Evolutionary conservation across 2,797 vertebrate species (phyloP), one percentile per base, ranked within the genome.

Genomic region (Pseudomugil tenellus): DNA sequence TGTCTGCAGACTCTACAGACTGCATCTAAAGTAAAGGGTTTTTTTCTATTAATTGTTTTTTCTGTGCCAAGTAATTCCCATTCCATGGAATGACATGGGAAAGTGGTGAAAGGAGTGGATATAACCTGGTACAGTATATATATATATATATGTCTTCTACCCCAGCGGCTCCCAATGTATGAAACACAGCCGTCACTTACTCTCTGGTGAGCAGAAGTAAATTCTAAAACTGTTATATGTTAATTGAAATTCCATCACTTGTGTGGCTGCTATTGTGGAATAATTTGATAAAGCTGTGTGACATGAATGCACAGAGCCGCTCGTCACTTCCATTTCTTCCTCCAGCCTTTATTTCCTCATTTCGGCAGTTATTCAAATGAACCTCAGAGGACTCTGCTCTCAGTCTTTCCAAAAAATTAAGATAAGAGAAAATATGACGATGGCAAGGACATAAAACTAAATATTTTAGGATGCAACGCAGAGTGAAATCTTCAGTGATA

Each of bases 201-300:
- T 80, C 72, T 86, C 73, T 69, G 23, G 69, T 23, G 26, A 69
- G 64, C 70, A 82, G 80, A 90, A 90, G 89, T 85, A 91, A 76
- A 90, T 92, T 89, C 80, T 75, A 73, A 90, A 90, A 89, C 88
- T 91, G 91, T 91, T 89, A 91, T 85, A 86, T 56, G 88, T 91
- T 92, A 92, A 93, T 91, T 92, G 87, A 92, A 93, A 92, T 93
- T 89, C 91, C 90, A 90, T 91, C 89, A 90, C 85, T 90, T 84
- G 80, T 87, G 88, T 80, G 80, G 84, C 83, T 84, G 82, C 88
- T 81, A 85, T 90, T 91, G 89, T 89, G 77, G 76, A 80, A 89
- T 89, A 87, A 89, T 91, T 92, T 91, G 87, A 89, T 91, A 83
- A 91, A 91, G 87, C 84, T 48, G 80, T 87, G 87, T 86, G 88